Base-by-base conservation (phyloP, 2,888 invertebrate genomes). In the Uloborus plumipes region DNA sequence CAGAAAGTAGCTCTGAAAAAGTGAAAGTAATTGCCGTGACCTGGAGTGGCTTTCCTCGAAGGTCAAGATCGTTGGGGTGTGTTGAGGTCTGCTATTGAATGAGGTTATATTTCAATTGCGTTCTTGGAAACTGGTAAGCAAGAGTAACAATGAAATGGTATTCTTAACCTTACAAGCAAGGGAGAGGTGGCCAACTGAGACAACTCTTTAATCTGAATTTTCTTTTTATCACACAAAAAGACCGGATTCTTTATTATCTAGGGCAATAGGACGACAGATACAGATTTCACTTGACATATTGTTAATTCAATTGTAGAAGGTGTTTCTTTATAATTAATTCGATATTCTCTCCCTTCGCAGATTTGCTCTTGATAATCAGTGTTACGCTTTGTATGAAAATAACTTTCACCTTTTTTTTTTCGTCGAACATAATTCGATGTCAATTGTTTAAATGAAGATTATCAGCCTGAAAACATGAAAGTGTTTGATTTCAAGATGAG, bases 41-140 rank as follows among this genome's bases (percentile, higher is more conserved):
- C 73, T 61, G 53, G 67, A 79, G 79, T 79, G 66, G 72, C 73
- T 79, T 79, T 73, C 79, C 79, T 79, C 73, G 79, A 79, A 79
- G 79, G 79, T 79, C 79, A 79, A 79, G 73, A 73, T 72, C 67
- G 61, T 72, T 73, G 67, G 67, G 79, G 79, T 62, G 79, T 79
- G 79, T 72, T 73, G 39, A 47, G 73, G 59, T 39, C 66, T 58
- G n/a, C 55, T 55, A 16, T 31, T 64, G 77, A 78, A 78, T 58
- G 70, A 71, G 77, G 77, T 78, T 65, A 58, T 71, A 65, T 53
- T 78, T 78, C 31, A 58, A 31, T 18, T 55, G 20, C n/a, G 31
- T 18, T 47, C 49, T 9, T 47, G 31, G 39, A n/a, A 18, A 47
- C 22, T 15, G 22, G 59, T 22, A 71, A 16, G 69, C 22, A 69